Evolutionary conservation across 2,888 invertebrate genomes (phyloP), one percentile per base, ranked within the genome.

Genomic region (Cordylochernes scorpioides): DNA sequence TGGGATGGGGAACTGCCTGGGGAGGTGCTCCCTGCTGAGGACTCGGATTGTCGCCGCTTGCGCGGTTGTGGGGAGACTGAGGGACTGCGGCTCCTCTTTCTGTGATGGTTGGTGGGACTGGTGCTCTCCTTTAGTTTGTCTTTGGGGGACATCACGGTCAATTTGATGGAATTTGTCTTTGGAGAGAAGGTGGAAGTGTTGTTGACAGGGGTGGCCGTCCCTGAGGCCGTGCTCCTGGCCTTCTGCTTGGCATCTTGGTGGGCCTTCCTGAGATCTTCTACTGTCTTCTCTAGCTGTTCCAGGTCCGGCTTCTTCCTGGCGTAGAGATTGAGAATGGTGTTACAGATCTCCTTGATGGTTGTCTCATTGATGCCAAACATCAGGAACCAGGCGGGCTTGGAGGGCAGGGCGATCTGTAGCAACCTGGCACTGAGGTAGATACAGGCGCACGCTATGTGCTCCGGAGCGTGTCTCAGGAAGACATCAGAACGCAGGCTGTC

Each of bases 401-500:
- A 71, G 0, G 91, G 88, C 33, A 94, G 51, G 1, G 77, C 69
- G 33, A 55, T 48, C 53, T 55, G 40, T 5, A 86, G 62, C 48
- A 77, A 72, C 10, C 91, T 64, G 3, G 88, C 80, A 18, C 91
- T 84, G 28, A 97, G 59, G 52, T 78, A 88, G 41, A 99, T 88
- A 52, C 97, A 99, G n/a, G 94, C 91, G 54, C 91, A 91, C 0
- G 97, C 97, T 32, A 99, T 86, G 0, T 86, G 82, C 53, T 97
- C 97, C 0, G 97, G 91, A 34, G 74, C 72, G 51, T 80, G 86
- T 25, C 84, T 65, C 51, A 94, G 70, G 53, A 97, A 99, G 0
- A 88, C 86, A 54, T 94, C 84, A 0, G 91, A 88, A 18, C 94
- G 63, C 27, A 99, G 58, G 1, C 91, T 80, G 59, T 99, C 97